Base-by-base conservation (phyloP, 2,113 vertebrate genomes). In the Melanostigma gelatinosum region DNA sequence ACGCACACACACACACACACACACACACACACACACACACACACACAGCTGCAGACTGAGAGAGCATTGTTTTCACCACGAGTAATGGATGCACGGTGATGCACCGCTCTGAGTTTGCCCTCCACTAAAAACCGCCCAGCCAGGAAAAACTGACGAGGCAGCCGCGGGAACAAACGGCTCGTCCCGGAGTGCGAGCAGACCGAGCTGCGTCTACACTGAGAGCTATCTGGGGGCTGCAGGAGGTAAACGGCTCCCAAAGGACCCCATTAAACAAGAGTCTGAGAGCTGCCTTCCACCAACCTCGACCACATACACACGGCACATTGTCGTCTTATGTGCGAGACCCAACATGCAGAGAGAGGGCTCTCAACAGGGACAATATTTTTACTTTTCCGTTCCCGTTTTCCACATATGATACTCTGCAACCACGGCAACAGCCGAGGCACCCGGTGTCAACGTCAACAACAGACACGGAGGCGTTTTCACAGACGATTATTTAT, bases 141-240 rank as follows among this genome's bases (percentile, higher is more conserved):
- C 84, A 82, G 84, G 87, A 84, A 89, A 88, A 79, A 65, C 36
- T 82, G 84, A 86, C 42, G 24, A 55, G 27, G 24, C 36, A 9
- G 72, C 68, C 48, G 24, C 12, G 42, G 54, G 70, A 50, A 40
- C 68, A 4, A 48, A 1, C 5, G 54, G 54, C 54, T 57, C 54
- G n/a, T 24, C n/a, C 54, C 54, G 4, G n/a, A 57, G 54, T 4
- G 54, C 54, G 0, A 71, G 61, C 67, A 46, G 36, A 57, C 46
- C 10, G 52, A 55, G 79, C 60, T 20, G 61, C 60, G 10, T 54
- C 29, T 18, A 36, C 24, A 46, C 6, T n/a, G 50, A 42, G 8
- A 48, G 10, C 32, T 6, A 57, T 7, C 8, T 11, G 32, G 32
- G 65, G 79, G 42, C 55, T 34, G 24, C 29, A 42, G 0, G 18